These are phyloP conservation scores for Odontomyia ornata DNA, from an alignment of 2,888 invertebrate genomes.

Conservation along the genomic window DNA sequence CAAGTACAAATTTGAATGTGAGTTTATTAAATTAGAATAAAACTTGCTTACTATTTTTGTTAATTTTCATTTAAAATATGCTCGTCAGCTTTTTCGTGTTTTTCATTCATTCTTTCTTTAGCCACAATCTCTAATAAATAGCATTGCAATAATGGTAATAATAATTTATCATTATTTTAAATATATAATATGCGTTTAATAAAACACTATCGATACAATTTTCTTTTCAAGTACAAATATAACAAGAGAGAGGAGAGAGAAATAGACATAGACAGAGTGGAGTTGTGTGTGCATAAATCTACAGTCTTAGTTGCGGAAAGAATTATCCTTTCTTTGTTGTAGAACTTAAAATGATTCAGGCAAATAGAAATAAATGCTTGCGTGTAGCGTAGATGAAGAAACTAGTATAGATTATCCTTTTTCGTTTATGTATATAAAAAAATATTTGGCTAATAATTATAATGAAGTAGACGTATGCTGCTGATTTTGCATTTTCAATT, in stretches of 20 bases:
- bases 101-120: not conserved
- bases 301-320: too few species aligned
- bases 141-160: constrained; percentile 38
- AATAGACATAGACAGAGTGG: not conserved
- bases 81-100: not conserved
- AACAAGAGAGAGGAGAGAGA: constrained; percentile 34
- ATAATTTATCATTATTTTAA: constrained; percentile 3
- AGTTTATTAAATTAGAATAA: not conserved
- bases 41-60: constrained; percentile 9
- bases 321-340: too few species aligned
- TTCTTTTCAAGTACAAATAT: constrained; percentile 28
- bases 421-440: not conserved
- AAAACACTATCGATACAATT: constrained; percentile 35
- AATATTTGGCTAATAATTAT: not conserved
- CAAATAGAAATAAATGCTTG: not conserved
- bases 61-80: not conserved
- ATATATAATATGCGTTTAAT: constrained; percentile 30
- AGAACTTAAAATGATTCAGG: not conserved
- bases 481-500: not conserved
- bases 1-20: not conserved
- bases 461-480: not conserved
- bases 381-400: not conserved
- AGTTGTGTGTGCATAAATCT: constrained; percentile 16
- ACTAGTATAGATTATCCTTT: not conserved
- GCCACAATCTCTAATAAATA: constrained; percentile 29